phyloP scores from a whole-genome alignment of 2,113 vertebrate species.

The Lontra canadensis region DNA sequence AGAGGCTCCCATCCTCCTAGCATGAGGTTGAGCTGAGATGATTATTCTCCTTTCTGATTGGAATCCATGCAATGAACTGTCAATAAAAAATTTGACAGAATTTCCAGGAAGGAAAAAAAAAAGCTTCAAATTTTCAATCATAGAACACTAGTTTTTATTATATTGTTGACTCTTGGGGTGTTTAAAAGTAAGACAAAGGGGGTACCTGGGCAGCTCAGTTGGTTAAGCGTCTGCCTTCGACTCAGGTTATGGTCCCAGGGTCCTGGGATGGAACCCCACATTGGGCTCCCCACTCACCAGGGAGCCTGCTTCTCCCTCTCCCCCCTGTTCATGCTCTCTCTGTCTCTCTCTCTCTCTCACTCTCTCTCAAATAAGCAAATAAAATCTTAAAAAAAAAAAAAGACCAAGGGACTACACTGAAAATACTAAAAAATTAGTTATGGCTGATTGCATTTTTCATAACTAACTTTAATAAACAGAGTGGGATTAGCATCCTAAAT shows the following conservation, averaged over 20 bases:
- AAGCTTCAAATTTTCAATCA: neutral
- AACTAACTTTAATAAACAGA: conserved; percentile 56
- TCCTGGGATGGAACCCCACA: no score
- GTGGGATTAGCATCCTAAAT: conserved; percentile 31
- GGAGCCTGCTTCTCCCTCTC: no score
- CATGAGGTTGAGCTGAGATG: neutral
- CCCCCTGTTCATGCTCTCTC: no score
- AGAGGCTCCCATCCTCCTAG: neutral
- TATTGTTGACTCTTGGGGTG: neutral
- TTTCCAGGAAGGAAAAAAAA: neutral
- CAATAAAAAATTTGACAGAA: neutral
- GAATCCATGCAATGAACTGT: neutral
- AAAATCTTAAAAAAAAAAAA: conserved; percentile 42
- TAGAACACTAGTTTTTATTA: conserved; percentile 44
- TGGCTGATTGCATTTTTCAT: conserved; percentile 22
- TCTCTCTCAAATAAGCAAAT: no score
- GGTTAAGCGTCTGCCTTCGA: no score
- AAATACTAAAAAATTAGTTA: conserved; percentile 50
- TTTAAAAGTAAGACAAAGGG: conserved; percentile 51
- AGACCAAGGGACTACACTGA: neutral
- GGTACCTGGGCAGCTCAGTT: no score
- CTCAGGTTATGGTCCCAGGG: no score
- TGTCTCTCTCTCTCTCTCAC: no score
- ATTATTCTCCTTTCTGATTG: neutral
- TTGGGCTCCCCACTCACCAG: no score